phyloP scores from a whole-genome alignment of 2,113 vertebrate genomes.

The Pseudorasbora parva region DNA sequence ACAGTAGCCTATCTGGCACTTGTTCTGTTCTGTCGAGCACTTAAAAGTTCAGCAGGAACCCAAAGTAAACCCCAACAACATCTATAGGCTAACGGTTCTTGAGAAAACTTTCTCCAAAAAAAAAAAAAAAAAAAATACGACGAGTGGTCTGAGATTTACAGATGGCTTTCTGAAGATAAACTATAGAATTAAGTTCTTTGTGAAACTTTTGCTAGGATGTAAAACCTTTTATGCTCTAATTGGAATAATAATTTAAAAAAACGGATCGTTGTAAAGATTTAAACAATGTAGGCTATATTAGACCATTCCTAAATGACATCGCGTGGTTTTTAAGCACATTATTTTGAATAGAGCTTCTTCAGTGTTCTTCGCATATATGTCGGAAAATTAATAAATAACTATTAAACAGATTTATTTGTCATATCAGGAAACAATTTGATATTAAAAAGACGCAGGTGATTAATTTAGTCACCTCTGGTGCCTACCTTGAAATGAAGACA shows the following conservation, averaged over 20 bases:
- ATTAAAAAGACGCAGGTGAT: neutral
- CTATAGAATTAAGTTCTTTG: neutral
- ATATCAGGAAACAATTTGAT: neutral
- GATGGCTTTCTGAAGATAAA: neutral
- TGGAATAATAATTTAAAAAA: no score
- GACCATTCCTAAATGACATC: no score
- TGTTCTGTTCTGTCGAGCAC: neutral
- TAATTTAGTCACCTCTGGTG: neutral
- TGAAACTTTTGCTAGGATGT: neutral
- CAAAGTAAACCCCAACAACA: neutral
- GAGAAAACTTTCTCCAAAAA: neutral
- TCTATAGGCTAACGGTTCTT: neutral
- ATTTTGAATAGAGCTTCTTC: neutral
- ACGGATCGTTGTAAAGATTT: neutral
- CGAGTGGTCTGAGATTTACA: neutral
- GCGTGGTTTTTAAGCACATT: neutral
- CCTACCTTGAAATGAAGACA: constrained; percentile 18
- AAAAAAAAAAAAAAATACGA: neutral
- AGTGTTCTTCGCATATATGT: neutral
- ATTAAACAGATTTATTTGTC: neutral
- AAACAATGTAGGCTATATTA: neutral
- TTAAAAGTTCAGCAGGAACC: neutral
- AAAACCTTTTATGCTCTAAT: neutral
- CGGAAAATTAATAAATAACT: neutral
- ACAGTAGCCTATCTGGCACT: neutral